Evolutionary conservation across 2,888 invertebrate genomes (phyloP).

Genomic region (Troglohyphantes excavatus): DNA sequence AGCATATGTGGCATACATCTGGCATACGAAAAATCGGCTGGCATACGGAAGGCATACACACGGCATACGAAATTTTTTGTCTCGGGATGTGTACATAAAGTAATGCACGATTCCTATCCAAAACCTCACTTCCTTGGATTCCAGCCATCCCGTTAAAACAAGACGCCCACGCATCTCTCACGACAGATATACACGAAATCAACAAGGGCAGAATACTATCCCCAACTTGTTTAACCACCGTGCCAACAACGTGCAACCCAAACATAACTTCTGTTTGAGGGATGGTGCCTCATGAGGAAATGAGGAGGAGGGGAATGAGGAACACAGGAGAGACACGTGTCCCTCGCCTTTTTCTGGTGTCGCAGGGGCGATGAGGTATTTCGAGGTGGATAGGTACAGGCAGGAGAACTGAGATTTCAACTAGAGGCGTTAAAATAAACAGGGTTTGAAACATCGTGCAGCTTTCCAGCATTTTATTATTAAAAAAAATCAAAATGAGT

Average conservation of each 20-base stretch:
- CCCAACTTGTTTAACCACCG: conserved; percentile 6
- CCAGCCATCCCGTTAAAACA: not conserved
- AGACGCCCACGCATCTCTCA: not conserved
- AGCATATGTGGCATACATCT: too few species aligned
- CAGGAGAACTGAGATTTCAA: too few species aligned
- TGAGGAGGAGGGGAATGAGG: not conserved
- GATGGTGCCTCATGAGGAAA: not conserved
- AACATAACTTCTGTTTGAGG: not conserved
- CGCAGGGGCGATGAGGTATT: conserved; percentile 15
- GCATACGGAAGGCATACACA: too few species aligned
- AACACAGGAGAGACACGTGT: conserved; percentile 48
- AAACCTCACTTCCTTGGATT: too few species aligned
- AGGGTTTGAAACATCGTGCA: too few species aligned
- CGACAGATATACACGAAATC: not conserved
- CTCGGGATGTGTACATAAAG: too few species aligned
- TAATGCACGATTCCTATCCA: too few species aligned
- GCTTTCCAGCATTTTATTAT: too few species aligned
- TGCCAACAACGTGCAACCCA: not conserved
- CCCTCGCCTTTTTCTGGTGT: not conserved
- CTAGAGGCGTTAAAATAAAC: too few species aligned
- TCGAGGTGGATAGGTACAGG: conserved; percentile 31
- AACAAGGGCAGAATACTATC: not conserved
- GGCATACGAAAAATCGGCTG: too few species aligned
- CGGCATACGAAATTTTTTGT: too few species aligned
- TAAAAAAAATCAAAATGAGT: too few species aligned